These are phyloP conservation scores for Phenganax stokvisi DNA, from an alignment of 92 coral and sea anemone species.

Conservation along the genomic window DNA sequence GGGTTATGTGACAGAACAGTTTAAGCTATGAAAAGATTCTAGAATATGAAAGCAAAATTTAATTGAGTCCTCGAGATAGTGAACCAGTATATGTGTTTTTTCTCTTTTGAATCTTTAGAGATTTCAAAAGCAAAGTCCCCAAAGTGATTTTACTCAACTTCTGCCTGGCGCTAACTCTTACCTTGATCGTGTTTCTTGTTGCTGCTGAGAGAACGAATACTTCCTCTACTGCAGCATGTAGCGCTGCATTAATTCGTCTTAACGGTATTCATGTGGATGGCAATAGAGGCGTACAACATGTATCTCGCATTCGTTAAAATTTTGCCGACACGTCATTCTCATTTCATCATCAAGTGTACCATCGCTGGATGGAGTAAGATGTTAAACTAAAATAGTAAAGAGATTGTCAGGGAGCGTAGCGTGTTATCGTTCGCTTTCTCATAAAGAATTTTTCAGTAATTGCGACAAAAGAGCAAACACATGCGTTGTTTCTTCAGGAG, in stretches of 20 bases:
- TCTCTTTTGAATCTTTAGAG: not conserved
- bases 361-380: slow-evolving; percentile 10
- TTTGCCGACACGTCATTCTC: not conserved
- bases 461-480: not conserved
- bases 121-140: not conserved
- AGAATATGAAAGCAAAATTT: too few species aligned
- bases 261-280: slow-evolving; percentile 29
- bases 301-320: slow-evolving; percentile 8
- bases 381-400: not conserved
- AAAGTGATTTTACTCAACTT: slow-evolving; percentile 17
- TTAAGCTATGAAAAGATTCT: too few species aligned
- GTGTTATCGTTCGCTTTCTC: too few species aligned
- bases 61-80: too few species aligned
- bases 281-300: slow-evolving; percentile 15
- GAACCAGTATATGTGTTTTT: not conserved
- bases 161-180: slow-evolving; percentile 13
- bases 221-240: not conserved
- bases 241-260: slow-evolving; percentile 15
- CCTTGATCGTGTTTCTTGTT: slow-evolving; percentile 13
- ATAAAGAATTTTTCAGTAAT: not conserved
- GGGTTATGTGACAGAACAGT: too few species aligned
- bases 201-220: slow-evolving; percentile 24
- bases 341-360: slow-evolving; percentile 5
- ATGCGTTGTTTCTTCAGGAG: not conserved
- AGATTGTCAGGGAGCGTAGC: not conserved